Evolutionary conservation across 2,113 vertebrate species (phyloP).

Genomic region (Amphiprion ocellaris): DNA sequence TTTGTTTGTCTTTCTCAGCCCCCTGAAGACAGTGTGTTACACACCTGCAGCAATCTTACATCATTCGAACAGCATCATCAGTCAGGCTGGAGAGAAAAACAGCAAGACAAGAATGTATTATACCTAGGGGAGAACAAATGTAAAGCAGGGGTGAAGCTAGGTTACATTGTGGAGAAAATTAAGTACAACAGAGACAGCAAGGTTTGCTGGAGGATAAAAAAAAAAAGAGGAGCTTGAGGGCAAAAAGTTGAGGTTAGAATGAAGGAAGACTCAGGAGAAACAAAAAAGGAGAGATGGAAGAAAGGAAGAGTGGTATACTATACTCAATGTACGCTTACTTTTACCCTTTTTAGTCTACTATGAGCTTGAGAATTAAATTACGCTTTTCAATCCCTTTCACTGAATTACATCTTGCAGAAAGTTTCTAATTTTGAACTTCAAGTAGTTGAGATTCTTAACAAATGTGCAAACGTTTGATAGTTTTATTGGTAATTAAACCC

Average conservation of each 20-base stretch:
- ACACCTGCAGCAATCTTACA: constrained; percentile 60
- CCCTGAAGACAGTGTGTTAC: constrained; percentile 49
- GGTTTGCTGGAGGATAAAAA: constrained; percentile 53
- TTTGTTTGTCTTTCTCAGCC: constrained; percentile 48
- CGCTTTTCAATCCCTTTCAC: neutral
- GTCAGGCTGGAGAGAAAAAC: constrained; percentile 44
- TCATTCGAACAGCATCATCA: constrained; percentile 50
- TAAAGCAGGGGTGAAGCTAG: constrained; percentile 51
- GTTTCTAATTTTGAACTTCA: neutral
- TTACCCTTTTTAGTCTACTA: neutral
- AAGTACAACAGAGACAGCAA: constrained; percentile 35
- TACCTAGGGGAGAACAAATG: constrained; percentile 38
- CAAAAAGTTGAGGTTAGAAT: constrained; percentile 32
- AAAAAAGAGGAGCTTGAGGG: constrained; percentile 37
- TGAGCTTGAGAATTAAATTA: neutral
- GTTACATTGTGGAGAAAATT: constrained; percentile 45
- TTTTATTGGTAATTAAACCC: neutral
- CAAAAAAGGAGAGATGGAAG: constrained; percentile 1
- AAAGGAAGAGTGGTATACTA: constrained; percentile 8
- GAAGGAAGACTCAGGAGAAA: constrained; percentile 20
- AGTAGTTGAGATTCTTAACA: neutral
- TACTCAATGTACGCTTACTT: neutral
- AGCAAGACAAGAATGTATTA: constrained; percentile 45
- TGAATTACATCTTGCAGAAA: neutral
- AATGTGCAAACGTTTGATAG: neutral